These are phyloP conservation scores for Druceiella hillmani DNA, from an alignment of 2,888 invertebrate genomes.

Conservation along the genomic window DNA sequence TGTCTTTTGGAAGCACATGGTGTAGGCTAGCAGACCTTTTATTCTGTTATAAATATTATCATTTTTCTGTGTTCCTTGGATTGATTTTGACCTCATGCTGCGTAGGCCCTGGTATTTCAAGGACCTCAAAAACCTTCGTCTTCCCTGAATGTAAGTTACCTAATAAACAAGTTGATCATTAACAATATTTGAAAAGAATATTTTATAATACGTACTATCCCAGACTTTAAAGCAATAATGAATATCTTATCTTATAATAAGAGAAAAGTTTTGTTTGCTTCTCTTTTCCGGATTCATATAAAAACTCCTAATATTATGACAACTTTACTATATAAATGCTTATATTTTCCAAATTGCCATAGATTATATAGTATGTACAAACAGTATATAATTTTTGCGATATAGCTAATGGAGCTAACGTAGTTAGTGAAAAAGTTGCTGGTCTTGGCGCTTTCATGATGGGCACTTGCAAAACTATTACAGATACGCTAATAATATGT, in stretches of 20 bases:
- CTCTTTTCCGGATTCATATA: no score
- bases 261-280: no score
- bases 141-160: slow-evolving; percentile 50
- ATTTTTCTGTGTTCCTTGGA: slow-evolving; percentile 18
- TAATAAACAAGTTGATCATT: no score
- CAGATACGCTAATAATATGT: no score
- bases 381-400: no score
- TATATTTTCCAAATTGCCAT: neutral
- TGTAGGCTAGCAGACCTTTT: slow-evolving; percentile 33
- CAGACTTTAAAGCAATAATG: slow-evolving; percentile 6
- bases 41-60: slow-evolving; percentile 32
- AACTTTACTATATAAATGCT: neutral
- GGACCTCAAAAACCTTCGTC: slow-evolving; percentile 46
- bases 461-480: no score
- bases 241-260: neutral
- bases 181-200: slow-evolving; percentile 16
- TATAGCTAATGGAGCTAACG: no score
- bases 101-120: slow-evolving; percentile 49
- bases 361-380: no score
- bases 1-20: slow-evolving; percentile 37
- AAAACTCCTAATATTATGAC: no score
- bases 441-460: no score
- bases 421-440: no score
- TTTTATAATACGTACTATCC: slow-evolving; percentile 1
- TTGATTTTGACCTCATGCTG: slow-evolving; percentile 33